A percentile compares a stretch with the other conserved stretches of the same genome.
These are phyloP conservation scores for Ploceus nigricollis DNA, from an alignment of 2,113 vertebrate genomes.

Conservation along the genomic window DNA sequence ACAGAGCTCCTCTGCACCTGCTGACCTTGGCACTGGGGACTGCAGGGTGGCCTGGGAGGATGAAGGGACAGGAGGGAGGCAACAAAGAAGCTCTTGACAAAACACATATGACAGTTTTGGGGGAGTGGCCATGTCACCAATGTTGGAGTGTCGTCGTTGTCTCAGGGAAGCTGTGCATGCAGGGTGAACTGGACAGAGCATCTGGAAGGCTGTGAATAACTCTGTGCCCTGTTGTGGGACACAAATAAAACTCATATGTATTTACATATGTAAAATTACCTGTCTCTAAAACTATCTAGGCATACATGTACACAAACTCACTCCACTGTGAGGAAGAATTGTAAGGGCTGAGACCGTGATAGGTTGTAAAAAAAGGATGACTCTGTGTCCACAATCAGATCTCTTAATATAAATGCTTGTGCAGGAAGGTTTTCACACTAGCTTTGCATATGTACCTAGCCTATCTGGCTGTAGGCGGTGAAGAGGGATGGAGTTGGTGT, in stretches of 20 bases:
- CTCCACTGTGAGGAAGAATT: neutral
- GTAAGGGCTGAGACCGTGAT: neutral
- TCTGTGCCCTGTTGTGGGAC: neutral
- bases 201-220: neutral
- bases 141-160: neutral
- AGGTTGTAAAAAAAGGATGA: neutral
- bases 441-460: neutral
- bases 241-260: neutral
- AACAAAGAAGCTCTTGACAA: neutral
- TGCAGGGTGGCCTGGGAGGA: neutral
- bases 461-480: neutral
- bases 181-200: neutral
- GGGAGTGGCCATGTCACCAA: neutral
- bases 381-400: neutral
- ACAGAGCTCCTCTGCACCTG: neutral
- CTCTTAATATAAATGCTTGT: neutral
- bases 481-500: neutral
- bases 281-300: neutral
- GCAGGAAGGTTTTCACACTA: neutral
- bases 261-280: neutral
- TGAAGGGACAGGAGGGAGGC: neutral
- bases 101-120: rapidly evolving
- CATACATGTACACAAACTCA: neutral
- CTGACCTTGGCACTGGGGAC: neutral
- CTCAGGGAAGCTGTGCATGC: rapidly evolving